A percentile compares a stretch with the other conserved stretches of the same genome.
phyloP scores from a whole-genome alignment of 2,113 vertebrate genomes.

The Shinisaurus crocodilurus region DNA sequence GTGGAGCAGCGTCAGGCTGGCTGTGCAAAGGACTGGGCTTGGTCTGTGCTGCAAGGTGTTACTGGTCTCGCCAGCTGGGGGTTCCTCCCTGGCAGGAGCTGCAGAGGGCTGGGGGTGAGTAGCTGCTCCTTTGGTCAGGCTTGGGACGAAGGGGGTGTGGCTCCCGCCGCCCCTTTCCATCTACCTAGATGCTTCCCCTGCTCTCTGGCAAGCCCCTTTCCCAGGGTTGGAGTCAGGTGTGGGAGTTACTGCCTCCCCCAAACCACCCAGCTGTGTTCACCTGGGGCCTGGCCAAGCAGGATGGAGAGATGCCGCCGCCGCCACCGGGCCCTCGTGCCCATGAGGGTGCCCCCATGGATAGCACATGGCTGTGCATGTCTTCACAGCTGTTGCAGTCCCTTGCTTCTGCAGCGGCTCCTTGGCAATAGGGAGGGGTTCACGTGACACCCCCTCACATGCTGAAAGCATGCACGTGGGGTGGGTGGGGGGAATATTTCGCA shows the following conservation, averaged over 20 bases:
- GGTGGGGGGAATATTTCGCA: background rate
- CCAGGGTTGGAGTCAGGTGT: background rate
- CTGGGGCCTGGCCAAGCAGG: background rate
- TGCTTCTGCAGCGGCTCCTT: background rate
- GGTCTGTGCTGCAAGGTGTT: background rate
- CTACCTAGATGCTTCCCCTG: background rate
- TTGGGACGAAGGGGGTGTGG: background rate
- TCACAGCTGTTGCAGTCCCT: background rate
- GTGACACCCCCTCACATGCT: background rate
- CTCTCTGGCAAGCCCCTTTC: background rate
- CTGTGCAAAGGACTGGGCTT: background rate
- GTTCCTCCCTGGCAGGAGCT: background rate
- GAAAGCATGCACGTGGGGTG: too few species aligned
- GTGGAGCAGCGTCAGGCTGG: background rate
- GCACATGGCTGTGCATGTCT: background rate
- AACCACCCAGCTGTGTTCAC: background rate
- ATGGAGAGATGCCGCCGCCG: background rate
- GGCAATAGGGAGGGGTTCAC: background rate
- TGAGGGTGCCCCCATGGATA: background rate
- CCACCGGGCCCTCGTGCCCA: background rate
- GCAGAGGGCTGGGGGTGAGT: background rate
- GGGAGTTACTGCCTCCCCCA: too few species aligned
- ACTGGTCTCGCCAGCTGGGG: background rate
- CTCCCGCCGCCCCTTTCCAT: background rate
- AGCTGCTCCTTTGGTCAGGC: background rate